Evolutionary conservation across 2,888 invertebrate genomes (phyloP).

Genomic region (Panzeria rudis): DNA sequence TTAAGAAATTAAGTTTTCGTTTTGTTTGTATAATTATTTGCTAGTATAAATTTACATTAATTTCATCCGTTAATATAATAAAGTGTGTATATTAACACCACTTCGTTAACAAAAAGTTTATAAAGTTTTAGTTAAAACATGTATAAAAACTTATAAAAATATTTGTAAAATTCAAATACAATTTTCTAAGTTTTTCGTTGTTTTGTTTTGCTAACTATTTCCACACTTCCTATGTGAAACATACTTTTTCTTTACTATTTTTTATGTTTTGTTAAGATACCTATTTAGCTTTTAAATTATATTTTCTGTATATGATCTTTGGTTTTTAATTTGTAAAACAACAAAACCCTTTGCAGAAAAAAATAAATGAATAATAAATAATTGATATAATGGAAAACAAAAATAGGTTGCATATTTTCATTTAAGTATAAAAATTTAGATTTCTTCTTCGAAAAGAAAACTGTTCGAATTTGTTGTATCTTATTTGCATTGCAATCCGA

Average conservation of each 20-base stretch:
- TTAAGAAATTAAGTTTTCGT: conserved; percentile 24
- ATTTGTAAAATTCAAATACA: conserved; percentile 10
- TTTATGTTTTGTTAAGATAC: conserved; percentile 15
- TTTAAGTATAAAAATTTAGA: too few relatives aligned
- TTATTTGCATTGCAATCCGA: too few relatives aligned
- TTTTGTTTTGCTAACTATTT: conserved; percentile 22
- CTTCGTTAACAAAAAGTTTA: conserved; percentile 20
- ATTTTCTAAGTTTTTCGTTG: neutral
- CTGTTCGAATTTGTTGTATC: too few relatives aligned
- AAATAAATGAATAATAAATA: conserved; percentile 19
- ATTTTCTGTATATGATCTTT: conserved; percentile 4
- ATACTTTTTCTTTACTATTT: conserved; percentile 35
- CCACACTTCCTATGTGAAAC: conserved; percentile 45
- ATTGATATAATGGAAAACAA: conserved; percentile 12
- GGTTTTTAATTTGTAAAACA: conserved; percentile 51
- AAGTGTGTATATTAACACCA: conserved; percentile 30
- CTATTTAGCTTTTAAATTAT: conserved; percentile 3
- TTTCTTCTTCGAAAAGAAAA: too few relatives aligned
- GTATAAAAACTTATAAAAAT: conserved; percentile 29
- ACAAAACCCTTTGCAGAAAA: conserved; percentile 34
- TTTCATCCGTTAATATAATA: conserved; percentile 26
- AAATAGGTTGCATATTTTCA: neutral
- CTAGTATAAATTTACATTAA: conserved; percentile 60
- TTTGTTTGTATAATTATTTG: conserved; percentile 32
- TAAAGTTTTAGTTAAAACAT: conserved; percentile 12